A percentile compares a stretch with the other conserved stretches of the same genome.
These are phyloP conservation scores for Antedon mediterranea DNA, from an alignment of 53 echinoderm and acorn worm genomes.

Conservation along the genomic window DNA sequence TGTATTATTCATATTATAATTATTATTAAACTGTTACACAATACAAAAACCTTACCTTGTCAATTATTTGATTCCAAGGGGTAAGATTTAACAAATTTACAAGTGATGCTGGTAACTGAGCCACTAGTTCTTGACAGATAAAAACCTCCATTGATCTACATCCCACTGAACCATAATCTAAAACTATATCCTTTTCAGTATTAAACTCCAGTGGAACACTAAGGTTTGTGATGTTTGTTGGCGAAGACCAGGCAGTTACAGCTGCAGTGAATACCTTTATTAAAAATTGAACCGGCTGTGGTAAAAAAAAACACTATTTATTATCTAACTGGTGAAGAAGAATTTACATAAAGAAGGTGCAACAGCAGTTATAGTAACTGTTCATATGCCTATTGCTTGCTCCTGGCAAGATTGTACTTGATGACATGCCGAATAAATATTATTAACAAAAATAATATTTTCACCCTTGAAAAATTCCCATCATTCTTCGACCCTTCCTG, in stretches of 20 bases:
- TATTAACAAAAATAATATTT: too few species aligned
- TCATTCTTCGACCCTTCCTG: conserved; percentile 8
- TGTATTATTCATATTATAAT: too few species aligned
- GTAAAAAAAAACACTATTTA: neutral
- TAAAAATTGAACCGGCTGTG: conserved; percentile 43
- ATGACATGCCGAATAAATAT: too few species aligned
- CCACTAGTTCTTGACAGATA: conserved; percentile 1
- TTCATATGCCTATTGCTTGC: too few species aligned
- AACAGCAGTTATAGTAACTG: neutral
- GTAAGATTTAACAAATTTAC: conserved; percentile 18
- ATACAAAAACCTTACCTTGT: conserved; percentile 29
- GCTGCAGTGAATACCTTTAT: conserved; percentile 38
- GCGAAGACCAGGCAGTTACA: conserved; percentile 29
- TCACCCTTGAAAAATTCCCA: conserved; percentile 17
- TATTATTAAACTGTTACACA: too few species aligned
- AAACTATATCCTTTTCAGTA: neutral
- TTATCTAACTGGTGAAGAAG: neutral
- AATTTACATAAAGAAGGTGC: neutral
- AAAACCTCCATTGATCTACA: neutral
- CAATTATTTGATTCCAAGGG: conserved; percentile 53
- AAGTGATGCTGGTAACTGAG: conserved; percentile 23
- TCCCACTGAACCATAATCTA: neutral
- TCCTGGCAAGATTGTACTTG: too few species aligned
- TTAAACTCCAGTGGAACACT: conserved; percentile 3
- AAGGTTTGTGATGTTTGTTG: conserved; percentile 16